These are phyloP conservation scores for Tragulus kanchil DNA, from an alignment of 2,113 vertebrate species.

Conservation along the genomic window DNA sequence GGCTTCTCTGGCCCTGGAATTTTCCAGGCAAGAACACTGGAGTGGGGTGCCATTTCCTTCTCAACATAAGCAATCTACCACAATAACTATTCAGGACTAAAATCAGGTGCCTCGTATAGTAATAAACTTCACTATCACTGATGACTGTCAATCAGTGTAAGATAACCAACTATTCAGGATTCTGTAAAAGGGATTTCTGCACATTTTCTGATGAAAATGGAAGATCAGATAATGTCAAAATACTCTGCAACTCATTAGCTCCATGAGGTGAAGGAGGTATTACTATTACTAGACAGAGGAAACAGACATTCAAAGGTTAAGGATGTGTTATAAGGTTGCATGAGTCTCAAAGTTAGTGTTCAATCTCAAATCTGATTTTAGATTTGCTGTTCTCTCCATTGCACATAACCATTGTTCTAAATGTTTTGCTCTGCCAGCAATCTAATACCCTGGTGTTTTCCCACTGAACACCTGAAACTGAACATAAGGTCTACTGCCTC, in stretches of 20 bases:
- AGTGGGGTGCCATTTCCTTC: too few species aligned
- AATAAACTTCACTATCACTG: not conserved
- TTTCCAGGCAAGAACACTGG: too few species aligned
- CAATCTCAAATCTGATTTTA: conserved; percentile 30
- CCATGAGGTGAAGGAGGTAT: not conserved
- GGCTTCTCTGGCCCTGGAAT: too few species aligned
- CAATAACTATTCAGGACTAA: not conserved
- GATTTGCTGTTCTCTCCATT: not conserved
- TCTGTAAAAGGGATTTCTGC: not conserved
- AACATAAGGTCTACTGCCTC: not conserved
- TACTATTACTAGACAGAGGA: not conserved
- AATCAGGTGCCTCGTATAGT: not conserved
- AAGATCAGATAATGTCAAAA: conserved; percentile 15
- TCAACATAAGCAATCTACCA: not conserved
- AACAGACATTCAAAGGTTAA: conserved; percentile 4
- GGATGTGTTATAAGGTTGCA: not conserved
- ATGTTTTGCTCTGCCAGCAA: not conserved
- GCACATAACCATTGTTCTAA: conserved; percentile 14
- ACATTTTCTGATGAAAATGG: not conserved
- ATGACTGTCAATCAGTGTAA: not conserved
- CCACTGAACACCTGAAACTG: conserved; percentile 20
- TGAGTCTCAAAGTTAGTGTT: not conserved
- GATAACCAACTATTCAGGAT: conserved; percentile 11
- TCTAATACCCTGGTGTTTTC: conserved; percentile 33
- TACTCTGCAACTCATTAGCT: not conserved